phyloP scores from a whole-genome alignment of 2,113 vertebrate genomes.

The Heterochromis multidens region DNA sequence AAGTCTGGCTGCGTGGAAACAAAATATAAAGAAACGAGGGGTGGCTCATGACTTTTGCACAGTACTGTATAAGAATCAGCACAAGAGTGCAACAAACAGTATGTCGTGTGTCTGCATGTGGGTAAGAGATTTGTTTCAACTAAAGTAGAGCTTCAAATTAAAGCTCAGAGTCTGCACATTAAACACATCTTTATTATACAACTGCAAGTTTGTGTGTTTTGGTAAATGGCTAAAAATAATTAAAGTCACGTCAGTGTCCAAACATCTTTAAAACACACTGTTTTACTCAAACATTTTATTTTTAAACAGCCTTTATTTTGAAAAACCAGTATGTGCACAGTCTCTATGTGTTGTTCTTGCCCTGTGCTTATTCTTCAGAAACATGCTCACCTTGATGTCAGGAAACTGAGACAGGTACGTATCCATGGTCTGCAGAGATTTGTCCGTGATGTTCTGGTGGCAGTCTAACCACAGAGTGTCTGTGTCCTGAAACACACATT shows the following conservation, averaged over 20 bases:
- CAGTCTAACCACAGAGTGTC: conserved; percentile 93
- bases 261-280: background rate
- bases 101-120: background rate
- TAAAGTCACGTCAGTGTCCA: no score
- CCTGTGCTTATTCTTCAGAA: background rate
- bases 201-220: background rate
- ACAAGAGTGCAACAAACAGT: background rate
- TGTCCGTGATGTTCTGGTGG: conserved; percentile 90
- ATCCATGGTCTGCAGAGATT: conserved; percentile 86
- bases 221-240: background rate
- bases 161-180: background rate
- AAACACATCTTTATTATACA: background rate
- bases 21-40: background rate
- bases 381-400: conserved; percentile 86
- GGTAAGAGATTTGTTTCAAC: background rate
- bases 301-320: background rate
- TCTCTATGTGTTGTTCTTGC: background rate
- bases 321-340: background rate
- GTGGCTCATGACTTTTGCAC: background rate
- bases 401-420: conserved; percentile 92
- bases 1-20: background rate
- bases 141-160: background rate
- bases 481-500: conserved; percentile 80
- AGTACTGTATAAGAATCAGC: background rate
- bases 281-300: background rate